Evolutionary conservation across 2,113 vertebrate species (phyloP), one percentile per base, ranked within the genome.

Genomic region (Uria lomvia): DNA sequence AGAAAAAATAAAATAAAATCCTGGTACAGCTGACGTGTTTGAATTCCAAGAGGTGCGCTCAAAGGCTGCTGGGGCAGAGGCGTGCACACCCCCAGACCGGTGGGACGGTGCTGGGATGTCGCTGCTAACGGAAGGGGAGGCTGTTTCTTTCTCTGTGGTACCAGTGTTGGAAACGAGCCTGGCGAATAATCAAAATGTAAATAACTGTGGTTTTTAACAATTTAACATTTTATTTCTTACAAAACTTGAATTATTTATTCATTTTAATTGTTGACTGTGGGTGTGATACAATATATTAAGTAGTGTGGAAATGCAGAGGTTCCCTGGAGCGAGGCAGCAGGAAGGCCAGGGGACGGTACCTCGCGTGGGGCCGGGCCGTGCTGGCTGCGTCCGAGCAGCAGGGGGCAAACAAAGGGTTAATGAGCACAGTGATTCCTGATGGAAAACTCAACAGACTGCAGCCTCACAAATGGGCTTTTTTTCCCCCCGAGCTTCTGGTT

Each of bases 221-320:
- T 75, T 85, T 94, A 96, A 96, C 5, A 3, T 86, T 94, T 96
- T 91, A 55, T 96, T 95, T 96, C 89, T 92, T 79, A 73, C 10
- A 82, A 97, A 95, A 88, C 93, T 88, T 94, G 93, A 97, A 96
- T 97, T 97, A 93, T 96, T 96, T 96, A 96, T 95, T 94, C 81
- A 86, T 94, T 96, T 94, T 91, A 90, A 90, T 82, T 86, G 52
- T 90, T 91, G 83, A 81, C 88, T 91, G 80, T 95, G 94, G 81
- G 88, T 78, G 81, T 96, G 94, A 71, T 52, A 65, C 92, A 94
- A 82, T 93, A 24, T 66, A 47, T 59, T 50, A 92, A 92, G 71
- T 82, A 79, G 79, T 20, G 14, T 95, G 94, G 93, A 89, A 92
- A 81, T 87, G 91, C 90, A 87, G 93, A 73, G 73, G 86, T 78